phyloP scores from a whole-genome alignment of 2,113 vertebrate species.

The Thamnophis sirtalis region DNA sequence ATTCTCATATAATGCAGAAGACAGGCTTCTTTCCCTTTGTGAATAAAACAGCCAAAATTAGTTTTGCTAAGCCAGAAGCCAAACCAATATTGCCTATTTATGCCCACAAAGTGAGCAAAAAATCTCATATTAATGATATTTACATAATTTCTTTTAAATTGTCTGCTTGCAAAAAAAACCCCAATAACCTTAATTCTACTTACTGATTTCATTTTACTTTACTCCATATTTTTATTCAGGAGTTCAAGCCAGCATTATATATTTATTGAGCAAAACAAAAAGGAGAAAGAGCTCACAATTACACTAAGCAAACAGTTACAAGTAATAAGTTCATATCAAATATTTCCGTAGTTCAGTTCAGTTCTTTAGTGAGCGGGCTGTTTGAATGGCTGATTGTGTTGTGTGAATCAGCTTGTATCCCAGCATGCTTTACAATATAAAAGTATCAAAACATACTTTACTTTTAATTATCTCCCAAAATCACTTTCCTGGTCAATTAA shows the following conservation, averaged over 20 bases:
- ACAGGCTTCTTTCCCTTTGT: neutral
- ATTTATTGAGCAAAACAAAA: neutral
- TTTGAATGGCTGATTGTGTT: neutral
- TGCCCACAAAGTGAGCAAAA: neutral
- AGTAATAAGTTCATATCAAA: accelerated
- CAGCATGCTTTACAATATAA: slow-evolving; percentile 21
- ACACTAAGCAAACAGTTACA: too few species aligned
- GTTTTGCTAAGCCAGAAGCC: neutral
- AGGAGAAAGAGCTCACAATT: neutral
- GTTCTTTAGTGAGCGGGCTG: accelerated
- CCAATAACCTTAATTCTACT: neutral
- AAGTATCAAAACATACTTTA: slow-evolving; percentile 47
- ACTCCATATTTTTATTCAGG: neutral
- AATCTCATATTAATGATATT: neutral
- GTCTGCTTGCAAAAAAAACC: neutral
- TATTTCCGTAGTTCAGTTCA: neutral
- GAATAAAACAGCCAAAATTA: neutral
- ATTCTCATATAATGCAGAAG: neutral
- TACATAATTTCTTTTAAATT: neutral
- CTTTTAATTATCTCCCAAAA: slow-evolving; percentile 55
- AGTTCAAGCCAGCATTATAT: neutral
- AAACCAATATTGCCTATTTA: neutral
- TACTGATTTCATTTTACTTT: neutral
- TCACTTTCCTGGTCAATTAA: slow-evolving; percentile 61
- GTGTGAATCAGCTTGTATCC: neutral